Percentiles rank a stretch among this genome's conserved stretches.
Conservation (phyloP, 2,113 vertebrate genomes). For the Hippocampus abdominalis region DNA sequence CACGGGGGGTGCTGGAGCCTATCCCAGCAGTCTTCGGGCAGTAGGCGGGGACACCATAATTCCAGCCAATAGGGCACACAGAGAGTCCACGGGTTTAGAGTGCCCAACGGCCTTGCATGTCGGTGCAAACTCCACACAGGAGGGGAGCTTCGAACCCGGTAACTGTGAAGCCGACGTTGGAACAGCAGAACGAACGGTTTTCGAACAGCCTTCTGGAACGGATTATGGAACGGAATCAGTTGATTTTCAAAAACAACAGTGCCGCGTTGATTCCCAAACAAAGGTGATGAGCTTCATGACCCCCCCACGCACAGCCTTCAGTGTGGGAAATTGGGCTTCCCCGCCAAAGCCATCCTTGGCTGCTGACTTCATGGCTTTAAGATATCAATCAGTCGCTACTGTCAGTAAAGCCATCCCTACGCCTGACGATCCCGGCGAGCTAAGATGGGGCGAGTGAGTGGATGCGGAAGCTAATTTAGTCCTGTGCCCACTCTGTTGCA, state of each 20-base stretch:
- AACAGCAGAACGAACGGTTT: too few species aligned
- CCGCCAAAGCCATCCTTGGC: conserved; percentile 61
- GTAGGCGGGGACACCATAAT: too few species aligned
- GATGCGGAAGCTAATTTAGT: conserved; percentile 10
- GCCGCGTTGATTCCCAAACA: conserved; percentile 37
- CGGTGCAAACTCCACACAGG: too few species aligned
- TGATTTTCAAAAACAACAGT: conserved; percentile 1
- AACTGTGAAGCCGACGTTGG: too few species aligned
- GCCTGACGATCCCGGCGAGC: conserved; percentile 33
- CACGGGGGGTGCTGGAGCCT: too few species aligned
- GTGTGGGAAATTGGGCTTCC: conserved; percentile 39
- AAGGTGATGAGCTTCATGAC: conserved; percentile 30
- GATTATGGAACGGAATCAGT: too few species aligned
- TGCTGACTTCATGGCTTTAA: conserved; percentile 18
- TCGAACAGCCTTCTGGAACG: too few species aligned
- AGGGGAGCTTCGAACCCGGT: too few species aligned
- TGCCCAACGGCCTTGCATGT: too few species aligned
- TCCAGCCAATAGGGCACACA: too few species aligned
- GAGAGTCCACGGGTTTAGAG: too few species aligned
- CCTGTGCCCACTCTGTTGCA: neutral
- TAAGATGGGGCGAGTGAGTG: conserved; percentile 18
- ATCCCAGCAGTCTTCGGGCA: too few species aligned
- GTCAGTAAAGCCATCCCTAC: conserved; percentile 36
- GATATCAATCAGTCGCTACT: conserved; percentile 51
- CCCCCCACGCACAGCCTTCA: conserved; percentile 5